Conservation (phyloP, 2,888 invertebrate genomes). For the Platypus cylindrus region DNA sequence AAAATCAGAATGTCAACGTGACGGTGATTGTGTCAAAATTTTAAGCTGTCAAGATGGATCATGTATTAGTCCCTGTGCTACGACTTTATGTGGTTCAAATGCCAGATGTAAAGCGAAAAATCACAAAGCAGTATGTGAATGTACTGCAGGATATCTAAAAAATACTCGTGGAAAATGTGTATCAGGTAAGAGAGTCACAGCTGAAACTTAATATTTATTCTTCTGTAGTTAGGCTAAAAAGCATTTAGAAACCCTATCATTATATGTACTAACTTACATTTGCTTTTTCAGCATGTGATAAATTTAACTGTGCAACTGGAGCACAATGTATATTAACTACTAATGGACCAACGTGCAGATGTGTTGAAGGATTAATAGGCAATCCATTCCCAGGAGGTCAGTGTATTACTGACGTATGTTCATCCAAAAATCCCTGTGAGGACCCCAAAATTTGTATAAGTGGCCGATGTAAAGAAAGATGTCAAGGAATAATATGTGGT, state of each 20-base stretch:
- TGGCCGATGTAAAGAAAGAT: constrained; percentile 79
- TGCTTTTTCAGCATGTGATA: constrained; percentile 52
- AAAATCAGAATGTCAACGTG: constrained; percentile 54
- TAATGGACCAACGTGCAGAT: constrained; percentile 77
- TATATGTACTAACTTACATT: neutral
- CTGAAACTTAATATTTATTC: too few species aligned
- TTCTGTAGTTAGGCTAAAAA: too few species aligned
- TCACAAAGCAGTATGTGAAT: constrained; percentile 81
- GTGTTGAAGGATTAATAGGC: constrained; percentile 72
- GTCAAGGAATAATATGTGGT: constrained; percentile 77
- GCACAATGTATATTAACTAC: constrained; percentile 78
- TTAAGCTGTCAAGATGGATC: constrained; percentile 65
- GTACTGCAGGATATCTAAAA: constrained; percentile 69
- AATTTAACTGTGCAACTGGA: constrained; percentile 65
- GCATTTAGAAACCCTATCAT: too few species aligned
- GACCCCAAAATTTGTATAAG: constrained; percentile 72
- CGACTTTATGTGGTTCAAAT: constrained; percentile 67
- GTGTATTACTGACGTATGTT: constrained; percentile 73
- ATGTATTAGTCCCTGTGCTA: constrained; percentile 71
- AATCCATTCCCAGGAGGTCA: constrained; percentile 87
- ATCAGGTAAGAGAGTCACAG: constrained; percentile 58
- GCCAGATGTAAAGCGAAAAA: constrained; percentile 80
- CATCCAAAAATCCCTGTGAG: constrained; percentile 60
- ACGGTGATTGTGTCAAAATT: constrained; percentile 69
- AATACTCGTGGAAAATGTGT: constrained; percentile 70